Evolutionary conservation across 1,140 invertebrate species (phyloP), one percentile per base, ranked within the genome.

Genomic region (Aphaenogaster ashmeadi): DNA sequence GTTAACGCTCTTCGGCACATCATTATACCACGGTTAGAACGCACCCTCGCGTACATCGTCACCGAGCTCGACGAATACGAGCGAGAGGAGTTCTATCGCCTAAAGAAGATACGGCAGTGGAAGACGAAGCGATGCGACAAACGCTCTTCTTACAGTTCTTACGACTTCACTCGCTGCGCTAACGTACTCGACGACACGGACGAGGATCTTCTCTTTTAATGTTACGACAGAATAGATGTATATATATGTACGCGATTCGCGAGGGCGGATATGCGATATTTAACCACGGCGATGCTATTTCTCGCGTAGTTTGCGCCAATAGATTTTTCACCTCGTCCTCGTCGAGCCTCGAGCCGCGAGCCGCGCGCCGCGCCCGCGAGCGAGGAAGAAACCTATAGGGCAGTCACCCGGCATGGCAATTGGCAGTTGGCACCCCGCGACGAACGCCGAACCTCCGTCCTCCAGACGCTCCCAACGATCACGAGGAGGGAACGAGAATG

Each of bases 1-100:
- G 97, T 98, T 4, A 98, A 98, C 93, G 97, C 97, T 71, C 97
- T 98, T 89, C 97, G 97, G 92, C 96, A 98, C 94, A 96, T 98
- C 27, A 97, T 98, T 88, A 97, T 98, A 94, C 97, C 97, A 18
- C 95, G 96, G 79, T 97, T 98, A 89, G 97, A 98, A 91, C 95
- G 96, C 64, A 98, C 97, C 0, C 91, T 98, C 69, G 93, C 95
- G 4, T 98, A 98, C 93, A 98, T 98, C 83, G 96, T 96, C 54
- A 96, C 97, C 21, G 97, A 98, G 93, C 93, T 98, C 83, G 97
- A 98, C 93, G 97, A 98, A 91, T 95, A 97, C 89, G 97, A 98
- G 93, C 94, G 97, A 91, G 97, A 98, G 93, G 97, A 98, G 93
- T 98, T 98, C 94, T 98, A 97, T 93, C 95, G 97, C 54, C 92